phyloP scores from a whole-genome alignment of 2,113 vertebrate genomes.

The Phylloscopus trochiloides region DNA sequence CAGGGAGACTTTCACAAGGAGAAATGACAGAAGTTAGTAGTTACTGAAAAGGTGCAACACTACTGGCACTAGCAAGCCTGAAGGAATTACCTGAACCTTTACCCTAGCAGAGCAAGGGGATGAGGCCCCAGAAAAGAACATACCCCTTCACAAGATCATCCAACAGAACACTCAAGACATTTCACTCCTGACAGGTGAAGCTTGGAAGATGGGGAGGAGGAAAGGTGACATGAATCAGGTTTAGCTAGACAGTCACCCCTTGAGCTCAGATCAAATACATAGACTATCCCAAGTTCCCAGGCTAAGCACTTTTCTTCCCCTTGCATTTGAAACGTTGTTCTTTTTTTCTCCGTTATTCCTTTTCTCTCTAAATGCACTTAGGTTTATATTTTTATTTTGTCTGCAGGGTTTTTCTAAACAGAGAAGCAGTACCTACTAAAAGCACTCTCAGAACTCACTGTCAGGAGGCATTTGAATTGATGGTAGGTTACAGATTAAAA shows the following conservation, averaged over 20 bases:
- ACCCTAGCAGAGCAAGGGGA: not conserved
- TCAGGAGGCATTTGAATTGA: not conserved
- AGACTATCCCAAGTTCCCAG: not conserved
- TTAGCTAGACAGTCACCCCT: not conserved
- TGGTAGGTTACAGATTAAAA: not conserved
- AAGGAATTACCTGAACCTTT: not conserved
- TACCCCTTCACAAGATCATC: not conserved
- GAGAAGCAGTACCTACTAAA: not conserved
- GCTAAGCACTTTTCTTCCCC: not conserved
- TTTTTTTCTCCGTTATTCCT: not conserved
- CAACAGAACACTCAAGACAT: not conserved
- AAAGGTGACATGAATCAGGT: not conserved
- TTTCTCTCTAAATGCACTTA: not conserved
- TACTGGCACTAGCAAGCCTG: not conserved
- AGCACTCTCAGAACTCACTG: not conserved
- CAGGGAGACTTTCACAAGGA: not conserved
- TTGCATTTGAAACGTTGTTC: not conserved
- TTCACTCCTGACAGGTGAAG: not conserved
- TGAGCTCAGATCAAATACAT: not conserved
- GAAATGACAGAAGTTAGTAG: not conserved
- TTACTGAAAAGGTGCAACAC: not conserved
- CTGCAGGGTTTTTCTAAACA: not conserved
- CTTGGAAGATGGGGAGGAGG: not conserved
- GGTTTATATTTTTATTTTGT: not conserved
- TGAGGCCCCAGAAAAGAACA: not conserved